Percentiles rank a stretch among this genome's conserved stretches.
Conservation (phyloP, 1,140 invertebrate species). For the Lepidotrigona ventralis region DNA sequence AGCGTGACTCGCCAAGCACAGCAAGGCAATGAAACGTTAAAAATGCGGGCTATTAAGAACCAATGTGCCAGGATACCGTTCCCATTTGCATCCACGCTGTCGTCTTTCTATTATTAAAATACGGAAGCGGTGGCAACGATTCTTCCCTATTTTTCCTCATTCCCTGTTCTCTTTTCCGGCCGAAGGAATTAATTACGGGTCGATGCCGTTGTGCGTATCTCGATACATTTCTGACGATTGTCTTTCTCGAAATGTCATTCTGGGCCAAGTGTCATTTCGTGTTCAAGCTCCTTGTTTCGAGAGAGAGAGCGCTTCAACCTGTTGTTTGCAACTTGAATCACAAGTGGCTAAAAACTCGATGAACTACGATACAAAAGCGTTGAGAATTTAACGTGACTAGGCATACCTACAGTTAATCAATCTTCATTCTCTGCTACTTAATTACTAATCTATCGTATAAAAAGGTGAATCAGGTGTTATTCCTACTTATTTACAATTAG, state of each 20-base stretch:
- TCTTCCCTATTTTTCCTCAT: not conserved
- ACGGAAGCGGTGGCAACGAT: conserved; percentile 15
- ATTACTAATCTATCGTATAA: conserved; percentile 48
- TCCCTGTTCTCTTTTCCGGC: not conserved
- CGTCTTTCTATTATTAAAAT: conserved; percentile 26
- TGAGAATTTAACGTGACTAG: conserved; percentile 22
- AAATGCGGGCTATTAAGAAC: conserved; percentile 37
- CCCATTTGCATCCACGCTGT: conserved; percentile 35
- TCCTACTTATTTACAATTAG: not conserved
- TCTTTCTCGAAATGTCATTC: not conserved
- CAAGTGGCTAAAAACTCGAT: not conserved
- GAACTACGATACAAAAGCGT: conserved; percentile 5
- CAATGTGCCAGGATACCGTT: conserved; percentile 26
- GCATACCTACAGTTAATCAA: conserved; percentile 45
- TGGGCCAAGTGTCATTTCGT: not conserved
- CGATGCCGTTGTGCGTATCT: too few species aligned
- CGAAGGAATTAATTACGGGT: not conserved
- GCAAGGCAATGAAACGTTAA: conserved; percentile 42
- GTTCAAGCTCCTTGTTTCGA: too few species aligned
- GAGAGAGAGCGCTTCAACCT: too few species aligned
- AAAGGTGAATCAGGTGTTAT: conserved; percentile 48
- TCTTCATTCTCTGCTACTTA: conserved; percentile 54
- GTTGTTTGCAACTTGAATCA: too few species aligned
- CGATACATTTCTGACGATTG: not conserved
- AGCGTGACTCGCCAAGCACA: conserved; percentile 23